These are phyloP conservation scores for Danio kyathit DNA, from an alignment of 2,797 vertebrate species.

Conservation along the genomic window DNA sequence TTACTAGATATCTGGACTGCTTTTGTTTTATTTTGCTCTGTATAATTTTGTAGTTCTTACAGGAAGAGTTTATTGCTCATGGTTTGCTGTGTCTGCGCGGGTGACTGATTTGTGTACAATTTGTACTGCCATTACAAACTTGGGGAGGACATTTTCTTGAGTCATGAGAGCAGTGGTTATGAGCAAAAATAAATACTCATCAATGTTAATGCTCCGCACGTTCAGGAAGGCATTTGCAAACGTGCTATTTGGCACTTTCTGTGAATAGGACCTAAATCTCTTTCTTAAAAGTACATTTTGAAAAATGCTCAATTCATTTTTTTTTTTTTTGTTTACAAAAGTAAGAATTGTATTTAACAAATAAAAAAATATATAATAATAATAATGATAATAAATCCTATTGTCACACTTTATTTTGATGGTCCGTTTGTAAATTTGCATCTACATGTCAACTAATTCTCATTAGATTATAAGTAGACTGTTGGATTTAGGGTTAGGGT, in stretches of 20 bases:
- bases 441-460: no score
- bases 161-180: slow-evolving; percentile 56
- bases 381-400: no score
- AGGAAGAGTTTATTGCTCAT: slow-evolving; percentile 50
- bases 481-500: no score
- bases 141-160: slow-evolving; percentile 55
- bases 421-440: no score
- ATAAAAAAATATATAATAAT: no score
- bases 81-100: slow-evolving; percentile 39
- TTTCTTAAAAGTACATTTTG: no score
- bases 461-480: no score
- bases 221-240: slow-evolving; percentile 46
- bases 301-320: no score
- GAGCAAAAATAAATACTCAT: slow-evolving; percentile 64
- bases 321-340: not conserved
- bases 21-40: slow-evolving; percentile 22
- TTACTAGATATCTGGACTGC: not conserved
- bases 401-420: no score
- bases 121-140: slow-evolving; percentile 55
- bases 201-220: slow-evolving; percentile 60
- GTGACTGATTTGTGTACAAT: slow-evolving; percentile 48
- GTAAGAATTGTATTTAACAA: not conserved
- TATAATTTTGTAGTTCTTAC: slow-evolving; percentile 19
- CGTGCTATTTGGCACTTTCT: slow-evolving; percentile 42
- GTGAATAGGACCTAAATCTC: slow-evolving; percentile 12